Conservation (phyloP, 2,888 invertebrate genomes). For the Megastigmus dorsalis region DNA sequence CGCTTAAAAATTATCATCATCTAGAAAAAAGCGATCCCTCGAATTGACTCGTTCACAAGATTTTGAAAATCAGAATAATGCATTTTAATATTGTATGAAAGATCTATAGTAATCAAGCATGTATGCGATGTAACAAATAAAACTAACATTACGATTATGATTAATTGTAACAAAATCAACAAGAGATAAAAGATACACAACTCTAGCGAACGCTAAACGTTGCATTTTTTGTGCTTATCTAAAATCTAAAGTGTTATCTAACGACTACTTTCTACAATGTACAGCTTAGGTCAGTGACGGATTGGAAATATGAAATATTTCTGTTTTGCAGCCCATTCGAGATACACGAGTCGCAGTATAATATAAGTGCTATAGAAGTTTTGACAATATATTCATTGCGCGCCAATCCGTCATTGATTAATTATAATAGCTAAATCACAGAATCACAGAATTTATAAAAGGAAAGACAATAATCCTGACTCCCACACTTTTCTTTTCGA, state of each 20-base stretch:
- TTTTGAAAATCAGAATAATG: no score
- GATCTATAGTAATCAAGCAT: no score
- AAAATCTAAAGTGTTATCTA: slow-evolving; percentile 39
- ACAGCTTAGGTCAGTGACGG: slow-evolving; percentile 39
- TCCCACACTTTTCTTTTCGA: slow-evolving; percentile 15
- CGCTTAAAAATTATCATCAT: background rate
- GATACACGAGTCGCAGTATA: no score
- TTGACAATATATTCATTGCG: background rate
- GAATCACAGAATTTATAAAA: slow-evolving; percentile 51
- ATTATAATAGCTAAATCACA: slow-evolving; percentile 47
- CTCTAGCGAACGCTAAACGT: slow-evolving; percentile 20
- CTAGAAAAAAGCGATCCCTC: background rate
- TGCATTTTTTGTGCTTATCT: slow-evolving; percentile 5
- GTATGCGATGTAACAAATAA: no score
- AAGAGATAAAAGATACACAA: no score
- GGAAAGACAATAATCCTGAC: slow-evolving; percentile 36
- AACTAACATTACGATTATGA: no score
- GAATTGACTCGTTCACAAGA: no score
- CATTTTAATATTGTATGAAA: background rate
- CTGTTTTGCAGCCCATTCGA: background rate
- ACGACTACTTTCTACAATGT: slow-evolving; percentile 44
- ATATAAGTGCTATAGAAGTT: background rate
- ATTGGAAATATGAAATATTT: slow-evolving; percentile 24
- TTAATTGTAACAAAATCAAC: no score
- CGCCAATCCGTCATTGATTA: slow-evolving; percentile 29